A percentile compares a stretch with the other conserved stretches of the same genome.
phyloP scores from a whole-genome alignment of 2,888 invertebrate species.

The Ernsta delagoae region DNA sequence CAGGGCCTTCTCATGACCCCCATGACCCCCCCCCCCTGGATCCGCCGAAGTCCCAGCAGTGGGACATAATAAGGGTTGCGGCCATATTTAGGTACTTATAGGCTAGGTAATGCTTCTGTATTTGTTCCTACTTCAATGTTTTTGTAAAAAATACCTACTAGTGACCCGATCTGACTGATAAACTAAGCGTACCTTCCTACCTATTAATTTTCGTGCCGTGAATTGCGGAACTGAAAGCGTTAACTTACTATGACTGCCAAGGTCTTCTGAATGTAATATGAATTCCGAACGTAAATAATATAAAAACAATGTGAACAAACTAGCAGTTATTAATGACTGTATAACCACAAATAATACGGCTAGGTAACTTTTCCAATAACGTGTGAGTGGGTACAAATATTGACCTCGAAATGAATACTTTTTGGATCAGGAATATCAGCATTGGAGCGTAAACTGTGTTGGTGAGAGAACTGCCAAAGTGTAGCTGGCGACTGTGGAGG shows the following conservation, averaged over 20 bases:
- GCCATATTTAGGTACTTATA: too few species aligned
- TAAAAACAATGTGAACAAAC: slow-evolving; percentile 50
- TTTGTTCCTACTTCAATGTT: too few species aligned
- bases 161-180: too few species aligned
- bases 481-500: neutral
- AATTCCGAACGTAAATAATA: neutral
- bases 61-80: too few species aligned
- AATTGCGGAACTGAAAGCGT: slow-evolving; percentile 73
- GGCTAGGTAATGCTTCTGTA: too few species aligned
- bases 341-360: slow-evolving; percentile 37
- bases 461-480: slow-evolving; percentile 13
- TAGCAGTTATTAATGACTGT: slow-evolving; percentile 42
- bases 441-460: slow-evolving; percentile 32
- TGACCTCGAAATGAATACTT: slow-evolving; percentile 33
- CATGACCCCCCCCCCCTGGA: too few species aligned
- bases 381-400: slow-evolving; percentile 41
- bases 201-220: slow-evolving; percentile 55
- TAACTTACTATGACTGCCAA: slow-evolving; percentile 55
- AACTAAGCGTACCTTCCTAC: too few species aligned
- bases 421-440: slow-evolving; percentile 39
- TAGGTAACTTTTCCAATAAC: slow-evolving; percentile 46
- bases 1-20: too few species aligned
- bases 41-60: too few species aligned
- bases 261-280: slow-evolving; percentile 55
- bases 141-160: too few species aligned